A percentile compares a stretch with the other conserved stretches of the same genome.
Evolutionary conservation across 2,888 invertebrate genomes (phyloP).

Genomic region (Strigamia transsilvanica): DNA sequence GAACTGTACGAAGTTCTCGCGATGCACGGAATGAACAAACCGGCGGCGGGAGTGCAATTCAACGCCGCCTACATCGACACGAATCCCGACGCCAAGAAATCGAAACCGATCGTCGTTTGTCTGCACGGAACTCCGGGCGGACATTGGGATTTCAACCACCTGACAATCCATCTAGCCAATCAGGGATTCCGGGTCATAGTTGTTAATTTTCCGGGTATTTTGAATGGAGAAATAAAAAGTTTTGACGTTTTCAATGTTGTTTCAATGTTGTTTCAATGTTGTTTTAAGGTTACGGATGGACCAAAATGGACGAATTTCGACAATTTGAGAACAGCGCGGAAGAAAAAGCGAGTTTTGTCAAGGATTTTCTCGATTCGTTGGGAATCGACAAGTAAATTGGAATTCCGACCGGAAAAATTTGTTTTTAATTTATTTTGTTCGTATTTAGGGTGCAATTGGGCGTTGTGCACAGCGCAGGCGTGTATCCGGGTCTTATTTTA

Average conservation of each 20-base stretch:
- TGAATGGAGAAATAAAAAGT: background rate
- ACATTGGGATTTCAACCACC: conserved; percentile 53
- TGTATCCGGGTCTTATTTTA: conserved; percentile 6
- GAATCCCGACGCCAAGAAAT: background rate
- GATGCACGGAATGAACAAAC: background rate
- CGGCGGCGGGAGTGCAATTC: conserved; percentile 7
- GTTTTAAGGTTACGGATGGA: conserved; percentile 48
- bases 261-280: background rate
- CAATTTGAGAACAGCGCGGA: background rate
- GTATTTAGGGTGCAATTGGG: conserved; percentile 24
- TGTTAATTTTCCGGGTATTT: conserved; percentile 54
- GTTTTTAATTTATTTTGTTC: background rate
- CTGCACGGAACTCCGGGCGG: conserved; percentile 54
- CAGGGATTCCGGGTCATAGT: conserved; percentile 53
- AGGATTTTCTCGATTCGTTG: conserved; percentile 5
- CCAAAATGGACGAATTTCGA: background rate
- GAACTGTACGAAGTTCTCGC: background rate
- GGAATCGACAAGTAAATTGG: conserved; percentile 3
- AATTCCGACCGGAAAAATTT: background rate
- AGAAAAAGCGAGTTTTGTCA: conserved; percentile 33
- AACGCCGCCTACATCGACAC: conserved; percentile 51
- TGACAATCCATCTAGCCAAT: conserved; percentile 40
- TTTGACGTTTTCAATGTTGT: background rate
- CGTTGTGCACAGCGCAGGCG: conserved; percentile 30
- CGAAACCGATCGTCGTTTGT: conserved; percentile 51